Percentiles rank a stretch among this genome's conserved stretches.
These are phyloP conservation scores for Drosophila leontia DNA, from an alignment of 1,140 invertebrate genomes.

Conservation along the genomic window DNA sequence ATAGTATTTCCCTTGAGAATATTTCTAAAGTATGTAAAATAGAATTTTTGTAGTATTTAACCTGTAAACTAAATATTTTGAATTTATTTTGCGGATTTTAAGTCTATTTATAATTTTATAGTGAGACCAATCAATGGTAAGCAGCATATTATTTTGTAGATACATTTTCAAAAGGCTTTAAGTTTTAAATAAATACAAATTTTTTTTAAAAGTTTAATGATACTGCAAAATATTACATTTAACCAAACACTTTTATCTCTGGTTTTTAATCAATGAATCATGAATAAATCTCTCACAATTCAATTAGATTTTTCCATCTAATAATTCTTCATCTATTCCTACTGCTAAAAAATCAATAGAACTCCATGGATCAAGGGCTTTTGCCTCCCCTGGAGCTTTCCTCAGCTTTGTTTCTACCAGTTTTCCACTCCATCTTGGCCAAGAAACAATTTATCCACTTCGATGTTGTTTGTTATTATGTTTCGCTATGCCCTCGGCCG, in stretches of 20 bases:
- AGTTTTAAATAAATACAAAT: no score
- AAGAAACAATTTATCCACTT: slow-evolving; percentile 57
- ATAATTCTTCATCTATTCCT: slow-evolving; percentile 6
- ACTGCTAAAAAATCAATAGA: slow-evolving; percentile 20
- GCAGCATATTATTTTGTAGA: background rate
- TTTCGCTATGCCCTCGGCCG: slow-evolving; percentile 35
- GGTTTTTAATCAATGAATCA: background rate
- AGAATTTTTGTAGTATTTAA: background rate
- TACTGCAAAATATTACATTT: no score
- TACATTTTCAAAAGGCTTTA: background rate
- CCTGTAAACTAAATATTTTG: background rate
- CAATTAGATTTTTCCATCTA: slow-evolving; percentile 28
- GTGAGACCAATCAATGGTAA: no score
- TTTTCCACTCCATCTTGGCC: slow-evolving; percentile 28
- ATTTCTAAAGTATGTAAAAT: background rate
- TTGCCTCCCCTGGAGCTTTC: slow-evolving; percentile 1
- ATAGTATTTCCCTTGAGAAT: background rate
- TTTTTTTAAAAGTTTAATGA: no score
- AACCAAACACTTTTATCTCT: background rate
- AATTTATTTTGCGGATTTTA: no score
- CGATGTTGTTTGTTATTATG: slow-evolving; percentile 45
- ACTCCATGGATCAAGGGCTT: slow-evolving; percentile 13
- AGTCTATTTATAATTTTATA: no score
- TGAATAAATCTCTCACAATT: slow-evolving; percentile 1
- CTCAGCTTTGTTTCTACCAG: background rate